Conservation (phyloP, 1,140 invertebrate species). For the Aethina tumida region DNA sequence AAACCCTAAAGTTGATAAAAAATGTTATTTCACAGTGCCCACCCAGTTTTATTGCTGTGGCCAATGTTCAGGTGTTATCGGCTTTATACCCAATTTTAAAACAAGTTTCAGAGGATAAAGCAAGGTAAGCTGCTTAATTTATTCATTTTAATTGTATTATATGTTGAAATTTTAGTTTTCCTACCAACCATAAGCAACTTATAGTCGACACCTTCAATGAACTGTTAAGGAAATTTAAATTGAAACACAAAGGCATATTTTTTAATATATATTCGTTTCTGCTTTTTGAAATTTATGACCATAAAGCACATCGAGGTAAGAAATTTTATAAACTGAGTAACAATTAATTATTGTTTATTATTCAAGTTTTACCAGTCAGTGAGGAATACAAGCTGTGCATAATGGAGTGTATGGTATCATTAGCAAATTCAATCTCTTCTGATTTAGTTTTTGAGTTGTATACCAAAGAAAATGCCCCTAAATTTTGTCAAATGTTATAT, state of each 20-base stretch:
- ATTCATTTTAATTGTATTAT: conserved; percentile 2
- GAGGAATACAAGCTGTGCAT: conserved; percentile 52
- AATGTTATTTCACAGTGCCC: not conserved
- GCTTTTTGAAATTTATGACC: conserved; percentile 32
- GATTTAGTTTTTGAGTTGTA: conserved; percentile 42
- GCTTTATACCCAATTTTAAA: conserved; percentile 16
- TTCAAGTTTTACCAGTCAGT: conserved; percentile 13
- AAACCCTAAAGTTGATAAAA: not conserved
- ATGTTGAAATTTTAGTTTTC: conserved; percentile 14
- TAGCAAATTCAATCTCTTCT: conserved; percentile 39
- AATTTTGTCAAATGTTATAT: conserved; percentile 48
- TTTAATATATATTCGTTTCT: conserved; percentile 27
- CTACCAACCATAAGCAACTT: conserved; percentile 15
- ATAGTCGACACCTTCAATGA: conserved; percentile 19
- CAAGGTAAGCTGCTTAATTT: conserved; percentile 10
- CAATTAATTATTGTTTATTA: conserved; percentile 6
- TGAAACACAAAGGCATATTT: conserved; percentile 20
- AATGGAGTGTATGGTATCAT: conserved; percentile 40
- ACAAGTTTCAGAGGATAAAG: conserved; percentile 9
- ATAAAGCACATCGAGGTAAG: conserved; percentile 17
- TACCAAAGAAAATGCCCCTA: conserved; percentile 38
- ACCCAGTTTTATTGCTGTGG: conserved; percentile 9
- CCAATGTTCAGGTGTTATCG: conserved; percentile 8
- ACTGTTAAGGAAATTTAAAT: conserved; percentile 21
- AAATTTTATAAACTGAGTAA: not conserved